These are phyloP conservation scores for Chlorocebus sabaeus DNA, from an alignment of 2,113 vertebrate genomes.

Conservation along the genomic window DNA sequence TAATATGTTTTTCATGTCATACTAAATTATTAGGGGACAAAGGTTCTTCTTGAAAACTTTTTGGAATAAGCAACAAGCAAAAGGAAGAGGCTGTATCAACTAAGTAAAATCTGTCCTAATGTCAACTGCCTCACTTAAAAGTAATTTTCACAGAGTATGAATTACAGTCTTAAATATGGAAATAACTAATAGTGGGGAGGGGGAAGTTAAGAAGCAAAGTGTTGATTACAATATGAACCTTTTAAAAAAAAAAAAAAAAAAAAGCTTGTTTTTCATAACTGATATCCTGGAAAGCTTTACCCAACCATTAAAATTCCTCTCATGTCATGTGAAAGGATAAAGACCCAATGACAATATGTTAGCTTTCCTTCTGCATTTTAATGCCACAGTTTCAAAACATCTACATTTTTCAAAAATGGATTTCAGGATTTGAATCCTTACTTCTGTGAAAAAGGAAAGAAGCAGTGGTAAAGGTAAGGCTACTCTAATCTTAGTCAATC, in stretches of 20 bases:
- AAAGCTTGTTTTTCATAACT: slow-evolving; percentile 27
- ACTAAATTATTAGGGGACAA: not conserved
- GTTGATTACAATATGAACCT: not conserved
- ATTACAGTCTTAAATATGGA: not conserved
- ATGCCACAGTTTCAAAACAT: not conserved
- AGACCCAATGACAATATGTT: not conserved
- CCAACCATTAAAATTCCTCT: slow-evolving; percentile 43
- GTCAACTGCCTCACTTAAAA: not conserved
- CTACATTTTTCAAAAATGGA: not conserved
- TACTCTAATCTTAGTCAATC: not conserved
- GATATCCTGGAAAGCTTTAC: not conserved
- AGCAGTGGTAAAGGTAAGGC: not conserved
- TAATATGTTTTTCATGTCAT: slow-evolving; percentile 8
- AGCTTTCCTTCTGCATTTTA: slow-evolving; percentile 34
- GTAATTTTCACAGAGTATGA: not conserved
- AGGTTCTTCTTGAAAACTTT: slow-evolving; percentile 22
- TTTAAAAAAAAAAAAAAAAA: not conserved
- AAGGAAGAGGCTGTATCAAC: not conserved
- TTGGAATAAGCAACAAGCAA: slow-evolving; percentile 7
- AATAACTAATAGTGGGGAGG: not conserved
- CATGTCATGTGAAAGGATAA: slow-evolving; percentile 29
- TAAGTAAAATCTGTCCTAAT: not conserved
- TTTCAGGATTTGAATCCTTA: not conserved
- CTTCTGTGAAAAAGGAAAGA: not conserved
- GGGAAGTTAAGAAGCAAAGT: not conserved